Evolutionary conservation across 2,888 invertebrate species (phyloP), one percentile per base, ranked within the genome.

Genomic region (Melieria picta): DNA sequence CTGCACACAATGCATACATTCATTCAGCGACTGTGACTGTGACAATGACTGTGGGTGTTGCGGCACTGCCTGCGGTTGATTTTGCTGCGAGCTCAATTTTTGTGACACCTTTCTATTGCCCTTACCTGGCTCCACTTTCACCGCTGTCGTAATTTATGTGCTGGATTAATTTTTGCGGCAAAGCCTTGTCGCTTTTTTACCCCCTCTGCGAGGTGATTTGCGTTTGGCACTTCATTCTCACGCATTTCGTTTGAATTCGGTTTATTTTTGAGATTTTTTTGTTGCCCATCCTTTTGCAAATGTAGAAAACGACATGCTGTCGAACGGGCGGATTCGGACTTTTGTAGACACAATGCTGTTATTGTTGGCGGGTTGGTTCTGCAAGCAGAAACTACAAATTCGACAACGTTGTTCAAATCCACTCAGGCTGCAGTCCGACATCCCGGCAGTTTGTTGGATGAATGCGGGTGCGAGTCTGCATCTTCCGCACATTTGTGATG

Each of bases 11-110:
- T 3, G 11, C 50, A 10, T 50, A 52, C 52, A 52, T 11, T 7
- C 13, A 52, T 5, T n/a, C 52, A 7, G 13, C 52, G 13, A 11
- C 52, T 16, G 11, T 16, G 16, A 16, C 16, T 16, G 16, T 16
- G 16, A 16, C 16, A 16, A 16, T 16, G 16, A 16, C 5, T 47
- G 48, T 7, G 11, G 13, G 58, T 5, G 7, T 11, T 13, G 48
- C 42, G 63, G 47, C 48, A 48, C 42, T 63, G 65, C 30, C 55
- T n/a, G 42, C 7, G 55, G 65, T 10, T 48, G 65, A 30, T 30
- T 30, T 30, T 30, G 30, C 30, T 30, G 30, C 30, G 30, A 30
- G 30, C 30, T 30, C 30, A 30, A 30, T 30, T 30, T 30, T 30
- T 30, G 30, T 30, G 30, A 30, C 30, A 30, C 30, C 30, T 30